These are phyloP conservation scores for Musca vetustissima DNA, from an alignment of 1,140 invertebrate species.

Conservation along the genomic window DNA sequence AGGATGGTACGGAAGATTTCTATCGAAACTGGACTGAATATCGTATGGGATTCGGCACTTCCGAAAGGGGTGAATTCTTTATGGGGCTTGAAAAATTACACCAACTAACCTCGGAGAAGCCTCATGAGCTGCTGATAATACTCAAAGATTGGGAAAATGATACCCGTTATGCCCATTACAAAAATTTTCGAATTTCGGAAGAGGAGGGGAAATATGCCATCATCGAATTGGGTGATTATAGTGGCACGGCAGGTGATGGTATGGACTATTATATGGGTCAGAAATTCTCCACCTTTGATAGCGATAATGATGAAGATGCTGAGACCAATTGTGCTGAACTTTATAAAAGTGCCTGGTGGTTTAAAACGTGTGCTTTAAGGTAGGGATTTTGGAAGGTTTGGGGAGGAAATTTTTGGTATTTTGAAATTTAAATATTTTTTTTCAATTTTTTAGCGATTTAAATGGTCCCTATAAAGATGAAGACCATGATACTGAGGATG, in stretches of 20 bases:
- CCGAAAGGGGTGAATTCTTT: slow-evolving; percentile 61
- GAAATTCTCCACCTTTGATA: slow-evolving; percentile 70
- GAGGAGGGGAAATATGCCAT: slow-evolving; percentile 66
- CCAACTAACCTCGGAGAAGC: slow-evolving; percentile 55
- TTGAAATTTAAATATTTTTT: too few species aligned
- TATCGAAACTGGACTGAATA: slow-evolving; percentile 63
- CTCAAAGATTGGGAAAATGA: slow-evolving; percentile 62
- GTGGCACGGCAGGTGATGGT: slow-evolving; percentile 69
- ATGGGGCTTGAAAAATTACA: slow-evolving; percentile 61
- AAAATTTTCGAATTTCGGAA: slow-evolving; percentile 63
- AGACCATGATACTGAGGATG: too few species aligned
- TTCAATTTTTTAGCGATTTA: too few species aligned
- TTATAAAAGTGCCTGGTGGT: slow-evolving; percentile 65
- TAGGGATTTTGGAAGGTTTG: neutral
- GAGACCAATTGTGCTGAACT: slow-evolving; percentile 64
- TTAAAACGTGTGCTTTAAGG: slow-evolving; percentile 3
- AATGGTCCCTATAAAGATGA: too few species aligned
- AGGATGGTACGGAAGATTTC: slow-evolving; percentile 64
- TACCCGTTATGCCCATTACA: slow-evolving; percentile 62
- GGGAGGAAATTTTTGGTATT: too few species aligned
- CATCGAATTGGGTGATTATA: slow-evolving; percentile 63
- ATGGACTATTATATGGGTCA: slow-evolving; percentile 68
- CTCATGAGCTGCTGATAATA: slow-evolving; percentile 53
- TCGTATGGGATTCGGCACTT: slow-evolving; percentile 62
- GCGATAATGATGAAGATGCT: slow-evolving; percentile 60